Conservation (phyloP, 2,113 vertebrate species). For the Pluvianellus socialis region DNA sequence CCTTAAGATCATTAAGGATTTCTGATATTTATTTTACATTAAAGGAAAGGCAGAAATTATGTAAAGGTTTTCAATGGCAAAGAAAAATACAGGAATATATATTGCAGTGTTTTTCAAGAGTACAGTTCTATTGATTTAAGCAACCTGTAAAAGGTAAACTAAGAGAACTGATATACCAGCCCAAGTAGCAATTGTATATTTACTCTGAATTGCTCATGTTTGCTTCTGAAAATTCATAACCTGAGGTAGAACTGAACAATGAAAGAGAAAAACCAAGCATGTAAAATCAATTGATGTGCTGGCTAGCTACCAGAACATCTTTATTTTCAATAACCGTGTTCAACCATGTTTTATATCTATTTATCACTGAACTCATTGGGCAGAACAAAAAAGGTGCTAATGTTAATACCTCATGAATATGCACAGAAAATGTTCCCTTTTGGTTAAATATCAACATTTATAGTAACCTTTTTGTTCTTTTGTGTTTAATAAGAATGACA, state of each 20-base stretch:
- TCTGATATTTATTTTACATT: neutral
- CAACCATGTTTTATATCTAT: neutral
- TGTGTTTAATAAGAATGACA: neutral
- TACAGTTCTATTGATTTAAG: neutral
- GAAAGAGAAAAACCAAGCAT: neutral
- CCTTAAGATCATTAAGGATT: neutral
- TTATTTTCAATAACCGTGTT: neutral
- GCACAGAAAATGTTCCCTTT: neutral
- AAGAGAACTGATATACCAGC: neutral
- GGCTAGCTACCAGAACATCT: neutral
- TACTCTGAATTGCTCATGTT: constrained; percentile 15
- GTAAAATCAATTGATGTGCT: constrained; percentile 22
- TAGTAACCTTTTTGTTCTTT: neutral
- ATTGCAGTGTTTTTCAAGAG: neutral
- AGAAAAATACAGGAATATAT: neutral
- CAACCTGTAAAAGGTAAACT: neutral
- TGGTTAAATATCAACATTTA: constrained; percentile 20
- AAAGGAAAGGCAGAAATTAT: neutral
- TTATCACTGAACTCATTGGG: constrained; percentile 15
- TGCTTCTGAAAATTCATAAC: constrained; percentile 36
- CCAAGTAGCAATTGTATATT: neutral
- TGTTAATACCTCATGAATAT: constrained; percentile 5
- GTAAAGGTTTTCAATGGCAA: neutral
- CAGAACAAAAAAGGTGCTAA: neutral
- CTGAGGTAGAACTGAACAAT: neutral